Evolutionary conservation across 1,140 invertebrate genomes (phyloP).

Genomic region (Drosophila arawakana): DNA sequence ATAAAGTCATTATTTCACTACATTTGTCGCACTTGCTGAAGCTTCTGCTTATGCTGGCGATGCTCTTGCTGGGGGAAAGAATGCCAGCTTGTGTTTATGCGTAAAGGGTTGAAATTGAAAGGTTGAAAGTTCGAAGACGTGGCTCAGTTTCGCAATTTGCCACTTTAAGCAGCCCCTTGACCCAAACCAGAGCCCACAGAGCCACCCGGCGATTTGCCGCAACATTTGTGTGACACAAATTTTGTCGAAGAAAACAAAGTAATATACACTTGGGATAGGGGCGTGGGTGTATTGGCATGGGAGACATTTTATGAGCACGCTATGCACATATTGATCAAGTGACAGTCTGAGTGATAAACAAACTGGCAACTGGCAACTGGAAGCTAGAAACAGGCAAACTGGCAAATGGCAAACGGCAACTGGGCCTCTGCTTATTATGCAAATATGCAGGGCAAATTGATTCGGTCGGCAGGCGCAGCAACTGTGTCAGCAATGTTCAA

Average conservation of each 20-base stretch:
- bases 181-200: slow-evolving; percentile 28
- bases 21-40: slow-evolving; percentile 57
- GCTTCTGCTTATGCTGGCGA: too few relatives aligned
- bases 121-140: slow-evolving; percentile 51
- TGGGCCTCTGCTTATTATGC: slow-evolving; percentile 71
- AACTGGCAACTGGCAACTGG: slow-evolving; percentile 57
- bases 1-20: slow-evolving; percentile 74
- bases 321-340: slow-evolving; percentile 82
- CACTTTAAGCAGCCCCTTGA: slow-evolving; percentile 66
- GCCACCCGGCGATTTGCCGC: slow-evolving; percentile 41
- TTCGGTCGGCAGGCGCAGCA: slow-evolving; percentile 51
- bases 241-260: slow-evolving; percentile 71
- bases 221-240: slow-evolving; percentile 76
- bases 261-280: slow-evolving; percentile 34
- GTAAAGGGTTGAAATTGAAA: slow-evolving; percentile 50
- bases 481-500: slow-evolving; percentile 71
- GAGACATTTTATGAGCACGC: slow-evolving; percentile 76
- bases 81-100: slow-evolving; percentile 65
- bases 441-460: slow-evolving; percentile 78
- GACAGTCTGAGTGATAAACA: slow-evolving; percentile 80
- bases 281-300: slow-evolving; percentile 4
- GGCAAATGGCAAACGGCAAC: slow-evolving; percentile 15
- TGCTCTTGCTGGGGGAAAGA: slow-evolving; percentile 6
- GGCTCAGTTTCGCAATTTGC: slow-evolving; percentile 57
- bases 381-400: slow-evolving; percentile 40